phyloP scores from a whole-genome alignment of 2,113 vertebrate genomes.

The Origma solitaria region DNA sequence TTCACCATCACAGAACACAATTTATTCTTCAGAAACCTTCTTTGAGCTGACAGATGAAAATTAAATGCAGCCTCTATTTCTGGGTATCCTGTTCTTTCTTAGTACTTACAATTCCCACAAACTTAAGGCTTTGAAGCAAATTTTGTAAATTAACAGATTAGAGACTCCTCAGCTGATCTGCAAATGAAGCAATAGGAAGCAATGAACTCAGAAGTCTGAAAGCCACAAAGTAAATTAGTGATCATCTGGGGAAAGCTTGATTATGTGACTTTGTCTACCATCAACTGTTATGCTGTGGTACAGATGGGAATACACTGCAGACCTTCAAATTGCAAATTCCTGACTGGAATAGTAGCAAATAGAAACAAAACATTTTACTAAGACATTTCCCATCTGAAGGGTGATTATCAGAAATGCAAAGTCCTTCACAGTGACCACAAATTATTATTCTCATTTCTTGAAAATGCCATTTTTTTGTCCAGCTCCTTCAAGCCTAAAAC shows the following conservation, averaged over 20 bases:
- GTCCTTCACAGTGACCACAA: not conserved
- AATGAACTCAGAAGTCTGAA: not conserved
- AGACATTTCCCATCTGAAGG: not conserved
- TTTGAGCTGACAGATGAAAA: not conserved
- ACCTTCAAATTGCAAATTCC: not conserved
- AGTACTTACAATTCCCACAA: not conserved
- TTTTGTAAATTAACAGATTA: not conserved
- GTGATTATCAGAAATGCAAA: not conserved
- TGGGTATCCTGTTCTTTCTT: not conserved
- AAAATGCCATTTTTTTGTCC: not conserved
- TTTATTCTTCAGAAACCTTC: not conserved
- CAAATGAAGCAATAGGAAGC: not conserved
- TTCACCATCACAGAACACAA: not conserved
- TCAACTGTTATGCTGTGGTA: not conserved
- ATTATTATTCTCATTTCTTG: not conserved
- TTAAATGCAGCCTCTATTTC: not conserved
- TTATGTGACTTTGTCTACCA: not conserved
- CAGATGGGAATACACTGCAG: not conserved
- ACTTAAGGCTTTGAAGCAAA: not conserved
- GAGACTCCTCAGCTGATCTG: not conserved
- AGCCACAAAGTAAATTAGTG: not conserved
- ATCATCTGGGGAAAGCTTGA: not conserved
- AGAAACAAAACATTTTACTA: not conserved
- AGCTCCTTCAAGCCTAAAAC: not conserved
- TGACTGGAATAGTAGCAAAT: not conserved